Evolutionary conservation across 2,888 invertebrate species (phyloP), one percentile per base, ranked within the genome.

Genomic region (Tiliacea aurago): DNA sequence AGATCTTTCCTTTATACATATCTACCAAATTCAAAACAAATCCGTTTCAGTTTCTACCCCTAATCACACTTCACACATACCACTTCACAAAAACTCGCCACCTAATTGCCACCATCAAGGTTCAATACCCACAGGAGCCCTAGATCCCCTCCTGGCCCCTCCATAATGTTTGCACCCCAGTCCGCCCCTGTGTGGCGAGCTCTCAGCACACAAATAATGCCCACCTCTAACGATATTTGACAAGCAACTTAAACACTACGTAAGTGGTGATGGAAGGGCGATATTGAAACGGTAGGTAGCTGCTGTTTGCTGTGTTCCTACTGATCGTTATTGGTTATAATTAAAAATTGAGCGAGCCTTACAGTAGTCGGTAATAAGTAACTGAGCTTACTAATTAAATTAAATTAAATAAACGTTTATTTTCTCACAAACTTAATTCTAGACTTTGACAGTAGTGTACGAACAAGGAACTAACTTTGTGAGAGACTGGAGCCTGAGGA

Each of bases 121-220:
- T 76, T 56, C 72, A 70, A 76, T 72, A 68, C 78, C 73, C 84
- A 84, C 70, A 72, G 74, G 71, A 81, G 77, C 62, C 64, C 81
- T 84, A 71, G 59, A 65, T 13, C 75, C 75, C 80, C 76, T 63
- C n/a, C 47, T 20, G n/a, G 53, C 13, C 75, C 75, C 73, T 43
- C 41, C 28, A 55, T 58, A 45, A 49, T 66, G 77, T 78, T 77
- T 79, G 69, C 76, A 55, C 78, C 71, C 80, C 76, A 79, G 83
- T 80, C 64, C 76, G 80, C 70, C 81, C 79, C 73, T 82, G 90
- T 90, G 88, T 90, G 88, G 71, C 59, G 49, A 78, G 84, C 89
- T 83, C 90, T 91, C 81, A 76, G 86, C 80, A 33, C 61, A 84
- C 88, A 88, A 89, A 89, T 92, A 91, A 92, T 91, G 88, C 89